Conservation (phyloP, 2,888 invertebrate genomes). For the Melipona beecheii region DNA sequence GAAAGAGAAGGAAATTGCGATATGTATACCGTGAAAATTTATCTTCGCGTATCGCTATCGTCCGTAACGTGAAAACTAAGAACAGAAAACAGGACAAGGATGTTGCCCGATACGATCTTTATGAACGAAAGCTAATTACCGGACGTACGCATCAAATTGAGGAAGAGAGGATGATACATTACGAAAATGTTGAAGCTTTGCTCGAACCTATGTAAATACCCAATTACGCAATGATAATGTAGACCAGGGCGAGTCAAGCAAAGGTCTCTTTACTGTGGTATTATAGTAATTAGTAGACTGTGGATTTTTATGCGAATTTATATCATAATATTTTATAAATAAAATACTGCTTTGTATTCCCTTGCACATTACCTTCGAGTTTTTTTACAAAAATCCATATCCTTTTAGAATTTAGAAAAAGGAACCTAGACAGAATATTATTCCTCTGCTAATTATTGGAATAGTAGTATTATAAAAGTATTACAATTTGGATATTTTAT, state of each 20-base stretch:
- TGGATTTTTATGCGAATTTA: no score
- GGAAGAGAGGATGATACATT: constrained; percentile 22
- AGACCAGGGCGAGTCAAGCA: not conserved
- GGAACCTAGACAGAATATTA: no score
- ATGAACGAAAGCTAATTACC: constrained; percentile 39
- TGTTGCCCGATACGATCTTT: constrained; percentile 38
- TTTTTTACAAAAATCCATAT: no score
- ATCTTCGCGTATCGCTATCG: constrained; percentile 13
- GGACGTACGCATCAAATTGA: constrained; percentile 27
- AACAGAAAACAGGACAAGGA: constrained; percentile 33
- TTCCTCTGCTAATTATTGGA: no score
- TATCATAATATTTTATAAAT: no score
- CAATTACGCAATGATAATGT: constrained; percentile 1
- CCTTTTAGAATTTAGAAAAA: no score
- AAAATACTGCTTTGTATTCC: no score
- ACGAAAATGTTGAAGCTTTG: constrained; percentile 28
- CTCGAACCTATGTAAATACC: not conserved
- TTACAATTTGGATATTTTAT: no score
- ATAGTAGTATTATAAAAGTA: no score
- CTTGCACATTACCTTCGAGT: no score
- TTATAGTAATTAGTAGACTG: no score
- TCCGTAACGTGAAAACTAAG: constrained; percentile 11
- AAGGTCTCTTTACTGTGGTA: not conserved
- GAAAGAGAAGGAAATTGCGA: constrained; percentile 8
- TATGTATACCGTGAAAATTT: constrained; percentile 5